These are phyloP conservation scores for Trachurus trachurus DNA, from an alignment of 2,797 vertebrate species.

Conservation along the genomic window DNA sequence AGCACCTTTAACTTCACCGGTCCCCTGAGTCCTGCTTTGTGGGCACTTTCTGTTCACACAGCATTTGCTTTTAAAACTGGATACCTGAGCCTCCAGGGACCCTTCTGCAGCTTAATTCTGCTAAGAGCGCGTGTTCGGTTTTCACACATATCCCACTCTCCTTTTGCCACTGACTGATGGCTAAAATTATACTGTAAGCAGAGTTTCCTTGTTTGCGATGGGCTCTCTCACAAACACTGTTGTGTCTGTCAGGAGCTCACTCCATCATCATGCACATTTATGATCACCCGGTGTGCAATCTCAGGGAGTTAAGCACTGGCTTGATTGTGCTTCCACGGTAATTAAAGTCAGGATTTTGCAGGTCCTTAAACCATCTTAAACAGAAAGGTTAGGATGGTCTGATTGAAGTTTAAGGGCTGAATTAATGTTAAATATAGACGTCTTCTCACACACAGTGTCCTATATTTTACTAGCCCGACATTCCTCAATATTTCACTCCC, in stretches of 20 bases:
- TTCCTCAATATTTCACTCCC: neutral
- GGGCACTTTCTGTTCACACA: constrained; percentile 26
- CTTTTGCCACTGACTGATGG: constrained; percentile 47
- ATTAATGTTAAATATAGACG: constrained; percentile 8
- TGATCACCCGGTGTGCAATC: constrained; percentile 32
- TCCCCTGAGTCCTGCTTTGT: constrained; percentile 21
- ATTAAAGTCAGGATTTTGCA: constrained; percentile 18
- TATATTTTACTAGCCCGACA: neutral
- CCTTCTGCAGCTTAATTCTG: constrained; percentile 46
- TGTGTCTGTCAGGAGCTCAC: constrained; percentile 15
- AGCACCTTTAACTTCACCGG: constrained; percentile 41
- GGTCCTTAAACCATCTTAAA: constrained; percentile 3
- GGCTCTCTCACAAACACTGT: neutral
- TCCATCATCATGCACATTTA: constrained; percentile 11
- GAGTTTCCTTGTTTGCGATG: constrained; percentile 15
- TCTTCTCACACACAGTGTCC: no score
- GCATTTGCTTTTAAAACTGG: constrained; percentile 50
- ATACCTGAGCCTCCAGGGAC: constrained; percentile 50
- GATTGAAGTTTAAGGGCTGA: neutral
- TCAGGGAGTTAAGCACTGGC: neutral
- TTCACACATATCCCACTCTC: constrained; percentile 38
- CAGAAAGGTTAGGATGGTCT: neutral
- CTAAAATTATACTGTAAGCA: constrained; percentile 45
- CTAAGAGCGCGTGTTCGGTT: constrained; percentile 26
- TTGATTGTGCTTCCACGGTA: constrained; percentile 19